Evolutionary conservation across 2,888 invertebrate species (phyloP).

Genomic region (Hypomecis punctinalis): DNA sequence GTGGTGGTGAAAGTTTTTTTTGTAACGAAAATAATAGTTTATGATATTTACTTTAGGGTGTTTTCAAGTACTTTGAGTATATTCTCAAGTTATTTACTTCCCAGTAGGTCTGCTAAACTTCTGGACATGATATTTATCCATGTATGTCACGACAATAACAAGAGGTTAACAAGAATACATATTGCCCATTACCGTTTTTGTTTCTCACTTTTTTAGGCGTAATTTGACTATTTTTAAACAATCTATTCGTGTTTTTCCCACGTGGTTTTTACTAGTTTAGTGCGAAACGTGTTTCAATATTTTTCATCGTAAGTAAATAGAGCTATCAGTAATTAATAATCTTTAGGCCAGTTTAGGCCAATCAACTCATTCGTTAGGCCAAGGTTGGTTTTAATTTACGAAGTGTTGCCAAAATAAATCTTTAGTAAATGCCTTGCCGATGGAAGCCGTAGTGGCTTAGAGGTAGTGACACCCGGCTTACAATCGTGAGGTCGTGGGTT

Average conservation of each 20-base stretch:
- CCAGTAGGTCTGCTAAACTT: constrained; percentile 2
- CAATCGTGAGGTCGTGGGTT: no score
- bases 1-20: no score
- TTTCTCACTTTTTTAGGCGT: constrained; percentile 21
- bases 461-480: no score
- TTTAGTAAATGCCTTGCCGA: background rate
- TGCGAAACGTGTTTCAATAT: background rate
- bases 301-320: background rate
- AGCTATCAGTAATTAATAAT: constrained; percentile 11
- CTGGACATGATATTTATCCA: constrained; percentile 25
- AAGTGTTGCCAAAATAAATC: no score
- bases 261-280: constrained; percentile 11
- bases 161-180: constrained; percentile 33
- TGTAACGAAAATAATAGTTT: no score
- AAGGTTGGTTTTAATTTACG: constrained; percentile 12
- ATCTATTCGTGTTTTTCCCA: constrained; percentile 25
- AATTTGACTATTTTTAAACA: constrained; percentile 33
- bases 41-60: no score
- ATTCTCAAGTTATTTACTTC: background rate
- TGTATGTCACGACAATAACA: constrained; percentile 40
- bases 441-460: no score
- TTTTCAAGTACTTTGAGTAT: background rate
- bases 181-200: constrained; percentile 37
- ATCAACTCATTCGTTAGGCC: constrained; percentile 14
- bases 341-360: no score